Evolutionary conservation across 2,797 vertebrate species (phyloP).

Genomic region (Rhinoraja longicauda): DNA sequence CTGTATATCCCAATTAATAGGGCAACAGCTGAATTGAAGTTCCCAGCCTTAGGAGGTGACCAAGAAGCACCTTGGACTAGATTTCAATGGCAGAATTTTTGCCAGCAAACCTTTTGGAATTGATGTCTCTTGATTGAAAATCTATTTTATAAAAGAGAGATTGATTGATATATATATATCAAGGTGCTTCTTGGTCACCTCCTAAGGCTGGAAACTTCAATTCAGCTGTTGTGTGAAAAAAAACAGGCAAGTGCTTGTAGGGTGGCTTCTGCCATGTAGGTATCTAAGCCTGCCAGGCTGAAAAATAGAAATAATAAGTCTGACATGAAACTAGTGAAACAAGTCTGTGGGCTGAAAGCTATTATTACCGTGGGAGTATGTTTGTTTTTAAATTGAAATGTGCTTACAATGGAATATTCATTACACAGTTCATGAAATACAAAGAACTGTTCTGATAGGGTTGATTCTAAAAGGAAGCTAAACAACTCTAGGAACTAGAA

Average conservation of each 20-base stretch:
- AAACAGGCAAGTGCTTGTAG: not conserved
- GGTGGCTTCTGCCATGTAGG: not conserved
- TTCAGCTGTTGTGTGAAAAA: not conserved
- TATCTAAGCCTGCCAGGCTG: not conserved
- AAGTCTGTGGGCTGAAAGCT: not conserved
- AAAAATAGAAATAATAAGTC: constrained; percentile 26
- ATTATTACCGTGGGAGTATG: constrained; percentile 17
- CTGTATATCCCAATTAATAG: not conserved
- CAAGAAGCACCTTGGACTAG: not conserved
- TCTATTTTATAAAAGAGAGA: too few relatives aligned
- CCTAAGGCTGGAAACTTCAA: not conserved
- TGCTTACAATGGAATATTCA: constrained; percentile 24
- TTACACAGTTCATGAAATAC: not conserved
- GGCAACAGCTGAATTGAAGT: not conserved
- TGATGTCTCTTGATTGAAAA: too few relatives aligned
- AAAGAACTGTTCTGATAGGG: constrained; percentile 9
- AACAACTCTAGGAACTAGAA: not conserved
- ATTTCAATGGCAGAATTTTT: too few relatives aligned
- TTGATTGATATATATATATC: too few relatives aligned
- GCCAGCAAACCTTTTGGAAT: too few relatives aligned
- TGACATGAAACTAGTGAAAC: not conserved
- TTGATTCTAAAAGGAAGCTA: not conserved
- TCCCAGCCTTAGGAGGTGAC: too few relatives aligned
- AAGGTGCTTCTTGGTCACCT: not conserved
- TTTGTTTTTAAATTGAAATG: constrained; percentile 21